Base-by-base conservation (phyloP, 2,797 vertebrate species). In the Cyprinodon diabolis region DNA sequence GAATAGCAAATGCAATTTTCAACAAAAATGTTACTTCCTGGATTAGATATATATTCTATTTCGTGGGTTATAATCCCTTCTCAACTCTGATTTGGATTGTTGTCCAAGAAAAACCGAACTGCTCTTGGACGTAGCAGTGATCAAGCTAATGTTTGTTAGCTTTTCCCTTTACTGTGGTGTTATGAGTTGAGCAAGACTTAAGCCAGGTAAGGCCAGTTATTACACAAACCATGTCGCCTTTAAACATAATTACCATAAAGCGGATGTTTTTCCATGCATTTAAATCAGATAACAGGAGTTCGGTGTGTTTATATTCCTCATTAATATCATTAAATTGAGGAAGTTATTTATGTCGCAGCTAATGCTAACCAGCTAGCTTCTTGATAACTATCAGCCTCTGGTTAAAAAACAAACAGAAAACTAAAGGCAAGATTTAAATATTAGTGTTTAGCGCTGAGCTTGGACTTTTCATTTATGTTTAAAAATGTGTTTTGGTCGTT, bases 111-210 rank as follows among this genome's bases (percentile, higher is more conserved):
- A 6, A 6, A 23, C 75, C 60, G 12, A 4, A 3, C 37, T 12
- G 57, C 2, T 2, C 48, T 0, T 86, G 80, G 92, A 91, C n/a
- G 84, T 78, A 70, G 14, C 90, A 68, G 8, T 3, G 10, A 15
- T 13, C 3, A 1, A 30, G 75, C 68, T 71, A n/a, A 67, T 81
- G 75, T 85, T 77, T 66, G 25, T 25, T 80, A 83, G 79, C 80
- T 49, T 65, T 74, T 78, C 66, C 25, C 19, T 11, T 25, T 45
- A 25, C 73, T 79, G 78, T 37, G 60, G 71, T 89, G 89, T 68
- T 86, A 91, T 91, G 91, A 91, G 85, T 90, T 90, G 80, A 91
- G 79, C 23, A 37, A 76, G 55, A 79, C 73, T 58, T 19, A 88
- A 84, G 21, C 11, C 21, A 45, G 91, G 89, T 91, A 90, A 81